Evolutionary conservation across 2,113 vertebrate species (phyloP).

Genomic region (Sander lucioperca): DNA sequence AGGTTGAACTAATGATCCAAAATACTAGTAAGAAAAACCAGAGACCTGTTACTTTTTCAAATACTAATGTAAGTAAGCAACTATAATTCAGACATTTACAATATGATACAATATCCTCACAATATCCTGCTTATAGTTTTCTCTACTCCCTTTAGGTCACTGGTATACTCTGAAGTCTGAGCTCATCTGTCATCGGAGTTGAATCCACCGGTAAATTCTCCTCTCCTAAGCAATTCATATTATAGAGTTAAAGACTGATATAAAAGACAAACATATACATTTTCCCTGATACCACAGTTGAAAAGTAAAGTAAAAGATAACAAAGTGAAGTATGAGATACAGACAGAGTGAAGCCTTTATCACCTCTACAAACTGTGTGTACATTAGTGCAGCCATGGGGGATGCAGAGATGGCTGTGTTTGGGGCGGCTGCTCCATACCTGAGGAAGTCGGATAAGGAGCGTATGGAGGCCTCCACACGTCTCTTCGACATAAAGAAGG

Average conservation of each 20-base stretch:
- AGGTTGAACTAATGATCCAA: background rate
- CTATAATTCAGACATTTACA: background rate
- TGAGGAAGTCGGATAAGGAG: constrained; percentile 90
- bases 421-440: constrained; percentile 85
- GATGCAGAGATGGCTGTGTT: constrained; percentile 87
- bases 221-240: background rate
- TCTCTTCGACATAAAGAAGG: constrained; percentile 89
- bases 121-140: background rate
- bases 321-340: background rate
- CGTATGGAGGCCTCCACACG: constrained; percentile 90
- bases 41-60: background rate
- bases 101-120: background rate
- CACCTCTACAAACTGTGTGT: background rate
- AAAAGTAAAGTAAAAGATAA: background rate
- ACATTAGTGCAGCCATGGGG: constrained; percentile 79
- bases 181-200: constrained; percentile 33
- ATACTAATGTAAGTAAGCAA: background rate
- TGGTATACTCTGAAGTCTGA: constrained; percentile 38
- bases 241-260: background rate
- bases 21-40: background rate
- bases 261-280: background rate
- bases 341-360: background rate
- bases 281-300: background rate
- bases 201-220: constrained; percentile 59
- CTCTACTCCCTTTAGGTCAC: constrained; percentile 58